Evolutionary conservation across 2,797 vertebrate species (phyloP).

Genomic region (Tokudaia tokunoshimensis): DNA sequence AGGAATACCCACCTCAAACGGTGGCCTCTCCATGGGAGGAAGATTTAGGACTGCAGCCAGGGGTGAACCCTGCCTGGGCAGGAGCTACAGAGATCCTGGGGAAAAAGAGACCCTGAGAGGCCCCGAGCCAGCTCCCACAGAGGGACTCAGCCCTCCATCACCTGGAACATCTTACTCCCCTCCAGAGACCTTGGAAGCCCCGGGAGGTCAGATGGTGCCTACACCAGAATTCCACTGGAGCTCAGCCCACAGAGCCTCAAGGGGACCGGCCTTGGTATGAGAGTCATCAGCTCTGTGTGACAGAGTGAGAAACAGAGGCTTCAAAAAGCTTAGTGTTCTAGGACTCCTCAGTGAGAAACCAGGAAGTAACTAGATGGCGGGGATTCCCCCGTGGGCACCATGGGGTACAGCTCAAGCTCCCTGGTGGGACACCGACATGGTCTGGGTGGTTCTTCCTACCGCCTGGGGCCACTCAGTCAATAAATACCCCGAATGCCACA

Average conservation of each 20-base stretch:
- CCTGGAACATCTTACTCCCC: neutral
- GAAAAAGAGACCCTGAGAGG: fast-evolving
- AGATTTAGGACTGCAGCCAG: neutral
- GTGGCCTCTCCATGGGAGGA: neutral
- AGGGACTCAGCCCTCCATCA: neutral
- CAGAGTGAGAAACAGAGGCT: neutral
- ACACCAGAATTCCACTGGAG: fast-evolving
- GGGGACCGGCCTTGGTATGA: neutral
- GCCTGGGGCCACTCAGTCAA: neutral
- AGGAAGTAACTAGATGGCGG: neutral
- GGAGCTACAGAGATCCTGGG: neutral
- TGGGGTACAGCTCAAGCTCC: neutral
- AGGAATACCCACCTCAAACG: neutral
- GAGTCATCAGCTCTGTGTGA: neutral
- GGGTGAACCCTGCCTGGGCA: neutral
- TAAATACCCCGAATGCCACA: neutral
- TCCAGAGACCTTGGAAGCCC: neutral
- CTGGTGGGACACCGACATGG: neutral
- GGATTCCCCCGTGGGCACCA: neutral
- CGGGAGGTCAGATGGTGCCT: neutral
- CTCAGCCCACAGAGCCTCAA: neutral
- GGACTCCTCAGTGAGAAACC: neutral
- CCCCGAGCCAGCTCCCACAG: neutral
- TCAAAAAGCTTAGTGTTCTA: neutral
- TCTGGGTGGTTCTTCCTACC: neutral